These are phyloP conservation scores for Meta bourneti DNA, from an alignment of 2,888 invertebrate genomes.

Conservation along the genomic window DNA sequence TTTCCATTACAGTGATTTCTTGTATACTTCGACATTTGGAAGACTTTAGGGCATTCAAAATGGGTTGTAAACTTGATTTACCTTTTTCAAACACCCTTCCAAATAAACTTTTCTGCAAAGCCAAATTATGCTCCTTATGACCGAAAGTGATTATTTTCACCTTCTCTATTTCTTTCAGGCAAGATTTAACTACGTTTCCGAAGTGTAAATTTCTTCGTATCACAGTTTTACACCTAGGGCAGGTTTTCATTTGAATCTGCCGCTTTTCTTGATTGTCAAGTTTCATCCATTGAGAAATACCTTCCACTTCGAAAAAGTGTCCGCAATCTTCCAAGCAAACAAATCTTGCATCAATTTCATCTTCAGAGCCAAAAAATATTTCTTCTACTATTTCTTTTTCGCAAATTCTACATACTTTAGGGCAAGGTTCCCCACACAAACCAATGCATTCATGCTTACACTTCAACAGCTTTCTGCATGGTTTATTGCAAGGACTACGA, in stretches of 20 bases:
- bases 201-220: conserved; percentile 84
- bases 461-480: conserved; percentile 79
- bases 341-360: conserved; percentile 78
- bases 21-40: conserved; percentile 34
- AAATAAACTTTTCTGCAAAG: conserved; percentile 13
- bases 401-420: conserved; percentile 84
- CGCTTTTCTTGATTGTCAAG: neutral
- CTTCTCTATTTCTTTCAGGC: conserved; percentile 80
- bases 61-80: neutral
- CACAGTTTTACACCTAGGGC: conserved; percentile 79
- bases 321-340: conserved; percentile 79
- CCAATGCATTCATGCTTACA: conserved; percentile 87
- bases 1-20: conserved; percentile 56
- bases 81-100: neutral
- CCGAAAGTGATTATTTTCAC: conserved; percentile 80
- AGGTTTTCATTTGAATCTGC: conserved; percentile 71
- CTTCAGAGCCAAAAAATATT: conserved; percentile 78
- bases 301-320: conserved; percentile 80
- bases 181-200: conserved; percentile 83
- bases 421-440: conserved; percentile 88
- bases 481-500: conserved; percentile 79
- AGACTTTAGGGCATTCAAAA: conserved; percentile 13
- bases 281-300: conserved; percentile 67
- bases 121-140: conserved; percentile 35
- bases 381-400: conserved; percentile 79